phyloP scores from a whole-genome alignment of 1,140 invertebrate species.

The Calosoma granatense region DNA sequence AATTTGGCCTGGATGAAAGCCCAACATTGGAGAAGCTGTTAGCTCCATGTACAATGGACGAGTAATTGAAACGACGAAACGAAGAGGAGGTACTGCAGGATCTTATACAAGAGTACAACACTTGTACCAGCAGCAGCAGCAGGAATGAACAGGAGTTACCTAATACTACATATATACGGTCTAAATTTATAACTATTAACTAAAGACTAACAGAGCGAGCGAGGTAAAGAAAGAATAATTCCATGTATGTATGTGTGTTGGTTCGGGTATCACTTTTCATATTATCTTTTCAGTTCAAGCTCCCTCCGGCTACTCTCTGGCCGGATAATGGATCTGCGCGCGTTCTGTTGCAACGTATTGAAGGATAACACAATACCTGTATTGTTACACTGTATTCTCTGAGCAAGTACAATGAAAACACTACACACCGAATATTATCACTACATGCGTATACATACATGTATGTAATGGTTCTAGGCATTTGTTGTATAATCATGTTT shows the following conservation, averaged over 20 bases:
- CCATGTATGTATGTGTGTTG: not conserved
- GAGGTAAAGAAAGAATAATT: not conserved
- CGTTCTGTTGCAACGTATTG: not conserved
- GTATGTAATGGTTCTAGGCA: too few species aligned
- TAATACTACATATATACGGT: too few species aligned
- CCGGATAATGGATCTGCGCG: not conserved
- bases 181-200: too few species aligned
- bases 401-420: not conserved
- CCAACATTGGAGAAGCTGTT: not conserved
- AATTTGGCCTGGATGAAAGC: constrained; percentile 34
- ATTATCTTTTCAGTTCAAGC: constrained; percentile 4
- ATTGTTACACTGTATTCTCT: not conserved
- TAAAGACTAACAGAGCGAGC: too few species aligned
- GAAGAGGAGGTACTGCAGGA: not conserved
- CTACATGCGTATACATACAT: not conserved
- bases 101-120: too few species aligned
- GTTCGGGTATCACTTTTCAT: not conserved
- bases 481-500: too few species aligned
- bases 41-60: not conserved
- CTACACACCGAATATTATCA: not conserved
- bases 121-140: too few species aligned
- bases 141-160: too few species aligned
- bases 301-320: too few species aligned
- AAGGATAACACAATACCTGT: constrained; percentile 2
- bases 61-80: not conserved